These are phyloP conservation scores for Atherix ibis DNA, from an alignment of 2,888 invertebrate genomes.

Conservation along the genomic window DNA sequence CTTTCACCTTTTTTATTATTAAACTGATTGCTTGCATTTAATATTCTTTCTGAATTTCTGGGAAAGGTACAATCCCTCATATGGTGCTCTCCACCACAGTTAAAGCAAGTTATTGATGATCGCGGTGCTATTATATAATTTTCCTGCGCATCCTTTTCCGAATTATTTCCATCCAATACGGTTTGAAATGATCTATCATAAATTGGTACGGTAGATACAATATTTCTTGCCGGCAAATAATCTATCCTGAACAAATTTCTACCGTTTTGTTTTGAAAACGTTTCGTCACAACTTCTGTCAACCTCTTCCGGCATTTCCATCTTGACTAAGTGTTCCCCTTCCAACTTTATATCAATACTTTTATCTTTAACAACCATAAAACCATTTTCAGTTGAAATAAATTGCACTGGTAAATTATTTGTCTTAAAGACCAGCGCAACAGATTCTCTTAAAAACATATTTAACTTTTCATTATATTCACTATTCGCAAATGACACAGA, in stretches of 20 bases:
- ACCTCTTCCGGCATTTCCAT: too few species aligned
- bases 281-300: too few species aligned
- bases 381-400: too few species aligned
- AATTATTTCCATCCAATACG: slow-evolving; percentile 8
- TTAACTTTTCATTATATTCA: too few species aligned
- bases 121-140: slow-evolving; percentile 15
- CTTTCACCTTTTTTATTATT: slow-evolving; percentile 25
- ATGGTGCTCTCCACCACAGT: slow-evolving; percentile 61
- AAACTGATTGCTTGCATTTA: slow-evolving; percentile 48
- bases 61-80: slow-evolving; percentile 58
- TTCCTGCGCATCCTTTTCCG: slow-evolving; percentile 18
- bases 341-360: too few species aligned
- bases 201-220: slow-evolving; percentile 24
- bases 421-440: too few species aligned
- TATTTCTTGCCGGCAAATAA: slow-evolving; percentile 18
- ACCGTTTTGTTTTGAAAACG: too few species aligned
- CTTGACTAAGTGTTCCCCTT: too few species aligned
- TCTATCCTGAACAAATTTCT: slow-evolving; percentile 26
- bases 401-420: too few species aligned
- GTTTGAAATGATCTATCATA: slow-evolving; percentile 22
- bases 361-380: too few species aligned
- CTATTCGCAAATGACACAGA: too few species aligned
- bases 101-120: slow-evolving; percentile 47
- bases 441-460: too few species aligned
- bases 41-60: slow-evolving; percentile 50